These are phyloP conservation scores for Trachops cirrhosus DNA, from an alignment of 2,797 vertebrate species.

Conservation along the genomic window DNA sequence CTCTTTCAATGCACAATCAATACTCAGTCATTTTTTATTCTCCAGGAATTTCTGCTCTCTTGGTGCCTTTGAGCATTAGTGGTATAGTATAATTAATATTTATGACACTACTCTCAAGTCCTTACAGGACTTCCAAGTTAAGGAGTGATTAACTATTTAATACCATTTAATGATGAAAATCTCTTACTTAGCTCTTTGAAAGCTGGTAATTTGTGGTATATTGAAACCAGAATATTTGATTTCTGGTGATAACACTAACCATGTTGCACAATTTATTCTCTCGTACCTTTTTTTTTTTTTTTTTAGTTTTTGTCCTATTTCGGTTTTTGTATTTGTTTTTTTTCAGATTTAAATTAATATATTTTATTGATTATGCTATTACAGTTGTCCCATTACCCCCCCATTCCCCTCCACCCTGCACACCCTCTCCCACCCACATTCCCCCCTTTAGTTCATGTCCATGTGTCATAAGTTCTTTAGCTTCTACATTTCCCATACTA, in stretches of 20 bases:
- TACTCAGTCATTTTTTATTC: not conserved
- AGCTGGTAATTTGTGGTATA: conserved; percentile 3
- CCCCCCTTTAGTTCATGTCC: too few relatives aligned
- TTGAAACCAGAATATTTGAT: conserved; percentile 4
- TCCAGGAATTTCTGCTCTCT: not conserved
- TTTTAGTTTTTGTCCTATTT: too few relatives aligned
- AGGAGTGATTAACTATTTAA: not conserved
- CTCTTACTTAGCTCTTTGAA: conserved; percentile 35
- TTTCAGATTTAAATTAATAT: too few relatives aligned
- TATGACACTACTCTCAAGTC: not conserved
- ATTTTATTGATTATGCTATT: too few relatives aligned
- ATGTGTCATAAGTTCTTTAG: too few relatives aligned
- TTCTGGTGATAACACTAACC: not conserved
- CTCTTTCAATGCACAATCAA: not conserved
- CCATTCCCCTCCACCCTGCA: too few relatives aligned
- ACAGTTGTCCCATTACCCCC: too few relatives aligned
- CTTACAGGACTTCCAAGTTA: conserved; percentile 6
- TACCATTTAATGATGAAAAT: conserved; percentile 22
- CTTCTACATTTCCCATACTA: too few relatives aligned
- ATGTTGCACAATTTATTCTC: not conserved
- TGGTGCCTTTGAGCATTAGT: not conserved
- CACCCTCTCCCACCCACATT: too few relatives aligned
- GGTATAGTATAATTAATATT: not conserved
- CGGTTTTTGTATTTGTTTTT: too few relatives aligned
- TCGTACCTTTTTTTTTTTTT: too few relatives aligned